A percentile compares a stretch with the other conserved stretches of the same genome.
These are phyloP conservation scores for Microchirus variegatus DNA, from an alignment of 2,797 vertebrate genomes.

Conservation along the genomic window DNA sequence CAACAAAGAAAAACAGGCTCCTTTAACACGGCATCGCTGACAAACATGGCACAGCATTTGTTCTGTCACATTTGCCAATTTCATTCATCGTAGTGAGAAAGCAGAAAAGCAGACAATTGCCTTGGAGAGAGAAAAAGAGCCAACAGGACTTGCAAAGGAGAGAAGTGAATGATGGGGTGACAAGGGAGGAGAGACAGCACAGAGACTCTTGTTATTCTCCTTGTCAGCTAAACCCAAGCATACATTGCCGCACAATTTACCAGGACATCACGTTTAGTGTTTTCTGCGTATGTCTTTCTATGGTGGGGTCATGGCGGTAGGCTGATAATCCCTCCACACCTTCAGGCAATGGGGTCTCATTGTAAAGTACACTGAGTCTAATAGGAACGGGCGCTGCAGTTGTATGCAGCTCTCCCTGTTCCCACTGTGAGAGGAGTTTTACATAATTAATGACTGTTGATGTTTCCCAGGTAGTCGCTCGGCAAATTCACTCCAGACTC, in stretches of 20 bases:
- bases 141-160: slow-evolving; percentile 52
- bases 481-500: slow-evolving; percentile 80
- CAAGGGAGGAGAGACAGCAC: slow-evolving; percentile 63
- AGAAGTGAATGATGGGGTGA: slow-evolving; percentile 74
- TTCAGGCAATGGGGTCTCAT: slow-evolving; percentile 75
- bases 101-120: slow-evolving; percentile 61
- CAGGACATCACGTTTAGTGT: slow-evolving; percentile 55
- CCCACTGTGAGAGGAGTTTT: slow-evolving; percentile 79
- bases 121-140: slow-evolving; percentile 40
- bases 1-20: slow-evolving; percentile 38
- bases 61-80: slow-evolving; percentile 78
- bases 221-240: slow-evolving; percentile 59
- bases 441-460: slow-evolving; percentile 88
- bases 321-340: slow-evolving; percentile 74
- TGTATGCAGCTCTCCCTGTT: slow-evolving; percentile 67
- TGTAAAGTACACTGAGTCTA: slow-evolving; percentile 78
- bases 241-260: slow-evolving; percentile 60
- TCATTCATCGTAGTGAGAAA: slow-evolving; percentile 57
- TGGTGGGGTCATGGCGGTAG: slow-evolving; percentile 59
- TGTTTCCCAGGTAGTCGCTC: slow-evolving; percentile 86
- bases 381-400: slow-evolving; percentile 76
- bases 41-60: slow-evolving; percentile 66
- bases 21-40: slow-evolving; percentile 28
- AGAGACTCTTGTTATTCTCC: slow-evolving; percentile 63
- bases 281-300: slow-evolving; percentile 47